A percentile compares a stretch with the other conserved stretches of the same genome.
These are phyloP conservation scores for Liolophura sinensis DNA, from an alignment of 1,140 invertebrate genomes.

Conservation along the genomic window DNA sequence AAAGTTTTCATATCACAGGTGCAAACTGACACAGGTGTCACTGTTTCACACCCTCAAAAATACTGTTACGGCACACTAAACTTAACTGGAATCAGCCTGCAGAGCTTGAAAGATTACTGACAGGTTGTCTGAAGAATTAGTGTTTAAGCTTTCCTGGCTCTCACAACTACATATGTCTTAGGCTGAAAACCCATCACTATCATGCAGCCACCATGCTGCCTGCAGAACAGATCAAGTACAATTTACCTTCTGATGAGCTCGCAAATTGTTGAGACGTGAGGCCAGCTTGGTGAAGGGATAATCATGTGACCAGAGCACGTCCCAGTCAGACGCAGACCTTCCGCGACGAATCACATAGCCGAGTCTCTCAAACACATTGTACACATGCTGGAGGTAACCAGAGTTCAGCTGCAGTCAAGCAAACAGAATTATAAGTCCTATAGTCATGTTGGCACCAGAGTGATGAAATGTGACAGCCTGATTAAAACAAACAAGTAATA, in stretches of 20 bases:
- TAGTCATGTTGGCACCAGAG: neutral
- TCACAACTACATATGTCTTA: no score
- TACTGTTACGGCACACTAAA: no score
- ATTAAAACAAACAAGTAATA: neutral
- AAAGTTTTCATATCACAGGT: no score
- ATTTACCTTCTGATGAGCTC: slow-evolving; percentile 70
- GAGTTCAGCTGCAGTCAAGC: slow-evolving; percentile 61
- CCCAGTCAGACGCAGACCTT: slow-evolving; percentile 71
- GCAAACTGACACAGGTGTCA: no score
- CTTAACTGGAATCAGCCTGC: no score
- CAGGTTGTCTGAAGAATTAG: no score
- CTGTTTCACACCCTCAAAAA: no score
- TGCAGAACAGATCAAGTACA: neutral
- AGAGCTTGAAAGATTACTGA: no score
- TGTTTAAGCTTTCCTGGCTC: no score
- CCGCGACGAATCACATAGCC: slow-evolving; percentile 68
- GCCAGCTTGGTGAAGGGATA: slow-evolving; percentile 79
- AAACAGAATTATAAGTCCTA: slow-evolving; percentile 5
- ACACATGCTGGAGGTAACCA: slow-evolving; percentile 78
- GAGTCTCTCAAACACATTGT: slow-evolving; percentile 71
- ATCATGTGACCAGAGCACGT: slow-evolving; percentile 90
- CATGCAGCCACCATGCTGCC: no score
- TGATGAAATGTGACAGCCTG: neutral
- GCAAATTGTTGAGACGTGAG: slow-evolving; percentile 67
- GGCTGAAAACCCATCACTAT: no score